These are phyloP conservation scores for Erebia epiphron DNA, from an alignment of 2,888 invertebrate genomes.

Conservation along the genomic window DNA sequence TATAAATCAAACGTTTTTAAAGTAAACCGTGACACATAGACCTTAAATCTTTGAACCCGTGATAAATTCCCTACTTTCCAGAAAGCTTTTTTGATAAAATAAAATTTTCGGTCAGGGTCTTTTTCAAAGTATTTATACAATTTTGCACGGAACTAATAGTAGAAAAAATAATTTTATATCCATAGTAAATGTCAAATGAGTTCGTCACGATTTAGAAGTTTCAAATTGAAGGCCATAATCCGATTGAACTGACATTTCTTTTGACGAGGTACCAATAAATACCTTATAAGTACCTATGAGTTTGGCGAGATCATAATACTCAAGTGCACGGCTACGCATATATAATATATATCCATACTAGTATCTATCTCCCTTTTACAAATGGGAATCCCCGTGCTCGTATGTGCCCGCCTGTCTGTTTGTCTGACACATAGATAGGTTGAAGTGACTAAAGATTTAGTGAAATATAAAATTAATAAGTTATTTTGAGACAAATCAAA, in stretches of 20 bases:
- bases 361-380: not conserved
- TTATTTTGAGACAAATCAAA: constrained; percentile 11
- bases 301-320: not conserved
- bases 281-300: too few species aligned
- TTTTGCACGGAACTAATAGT: constrained; percentile 22
- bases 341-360: too few species aligned
- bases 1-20: not conserved
- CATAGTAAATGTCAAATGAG: constrained; percentile 27
- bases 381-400: too few species aligned
- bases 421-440: not conserved
- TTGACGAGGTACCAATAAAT: not conserved
- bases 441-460: not conserved
- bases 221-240: constrained; percentile 23
- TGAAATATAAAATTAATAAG: not conserved
- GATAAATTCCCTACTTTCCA: too few species aligned
- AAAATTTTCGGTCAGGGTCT: not conserved
- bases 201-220: constrained; percentile 26
- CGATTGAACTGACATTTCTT: constrained; percentile 11
- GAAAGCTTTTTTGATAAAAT: too few species aligned
- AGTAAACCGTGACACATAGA: too few species aligned
- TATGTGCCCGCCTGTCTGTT: not conserved
- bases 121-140: not conserved
- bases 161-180: constrained; percentile 20
- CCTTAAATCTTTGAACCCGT: too few species aligned
- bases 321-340: not conserved